Conservation (phyloP, 2,797 vertebrate species). For the Pangasius mekongensis region DNA sequence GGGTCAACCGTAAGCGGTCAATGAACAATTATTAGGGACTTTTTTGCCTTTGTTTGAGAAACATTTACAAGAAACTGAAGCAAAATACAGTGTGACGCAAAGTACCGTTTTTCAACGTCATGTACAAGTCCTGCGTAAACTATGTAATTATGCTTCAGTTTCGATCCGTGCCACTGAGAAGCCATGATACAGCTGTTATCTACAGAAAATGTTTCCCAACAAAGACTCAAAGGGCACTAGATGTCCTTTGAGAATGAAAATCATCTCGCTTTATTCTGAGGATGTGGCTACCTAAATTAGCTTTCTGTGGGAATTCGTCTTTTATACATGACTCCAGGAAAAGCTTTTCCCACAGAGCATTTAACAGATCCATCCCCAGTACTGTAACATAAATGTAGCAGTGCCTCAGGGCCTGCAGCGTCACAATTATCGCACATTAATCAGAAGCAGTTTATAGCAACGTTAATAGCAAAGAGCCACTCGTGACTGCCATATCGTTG, state of each 20-base stretch:
- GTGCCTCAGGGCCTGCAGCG: background rate
- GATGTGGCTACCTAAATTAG: background rate
- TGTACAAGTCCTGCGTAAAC: background rate
- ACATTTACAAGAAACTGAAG: background rate
- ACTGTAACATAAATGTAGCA: background rate
- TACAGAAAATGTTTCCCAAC: background rate
- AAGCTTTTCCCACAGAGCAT: background rate
- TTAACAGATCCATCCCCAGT: background rate
- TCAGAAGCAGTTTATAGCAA: background rate
- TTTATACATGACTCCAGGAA: background rate
- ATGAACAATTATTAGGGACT: background rate
- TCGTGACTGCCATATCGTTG: background rate
- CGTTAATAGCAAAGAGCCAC: background rate
- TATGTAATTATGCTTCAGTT: background rate
- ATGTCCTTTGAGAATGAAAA: background rate
- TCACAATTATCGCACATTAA: background rate
- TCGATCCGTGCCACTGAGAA: background rate
- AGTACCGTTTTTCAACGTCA: background rate
- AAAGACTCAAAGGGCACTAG: background rate
- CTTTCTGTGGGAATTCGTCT: background rate
- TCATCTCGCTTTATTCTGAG: background rate
- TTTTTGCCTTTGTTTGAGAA: background rate
- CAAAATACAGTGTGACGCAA: background rate
- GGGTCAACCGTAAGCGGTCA: background rate
- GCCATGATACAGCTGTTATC: background rate